Evolutionary conservation across 2,888 invertebrate species (phyloP).

Genomic region (Keiferia lycopersicella): DNA sequence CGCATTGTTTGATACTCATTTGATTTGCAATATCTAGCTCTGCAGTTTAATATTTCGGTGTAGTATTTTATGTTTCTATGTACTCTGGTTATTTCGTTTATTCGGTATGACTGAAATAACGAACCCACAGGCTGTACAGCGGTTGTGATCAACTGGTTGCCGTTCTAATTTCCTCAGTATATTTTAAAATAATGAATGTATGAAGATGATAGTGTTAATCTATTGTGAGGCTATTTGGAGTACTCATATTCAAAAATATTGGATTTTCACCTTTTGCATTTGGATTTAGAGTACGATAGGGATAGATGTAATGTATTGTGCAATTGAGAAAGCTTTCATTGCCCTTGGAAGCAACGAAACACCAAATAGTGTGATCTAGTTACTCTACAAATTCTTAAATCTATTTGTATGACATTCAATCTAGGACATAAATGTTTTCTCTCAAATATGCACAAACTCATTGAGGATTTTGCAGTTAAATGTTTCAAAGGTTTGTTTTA

Average conservation of each 20-base stretch:
- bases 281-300: slow-evolving; percentile 56
- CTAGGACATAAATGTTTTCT: slow-evolving; percentile 66
- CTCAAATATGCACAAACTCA: slow-evolving; percentile 80
- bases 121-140: too few relatives aligned
- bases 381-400: slow-evolving; percentile 59
- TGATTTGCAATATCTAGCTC: neutral
- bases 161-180: neutral
- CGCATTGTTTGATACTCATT: neutral
- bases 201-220: neutral
- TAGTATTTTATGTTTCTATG: too few relatives aligned
- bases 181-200: too few relatives aligned
- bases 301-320: slow-evolving; percentile 49
- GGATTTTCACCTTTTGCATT: slow-evolving; percentile 65
- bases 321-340: slow-evolving; percentile 48
- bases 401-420: slow-evolving; percentile 67
- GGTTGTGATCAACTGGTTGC: neutral
- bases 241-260: slow-evolving; percentile 42
- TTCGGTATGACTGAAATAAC: too few relatives aligned
- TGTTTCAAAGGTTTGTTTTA: slow-evolving; percentile 77
- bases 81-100: too few relatives aligned
- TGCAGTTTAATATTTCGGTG: too few relatives aligned
- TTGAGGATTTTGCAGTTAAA: slow-evolving; percentile 71
- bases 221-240: neutral
- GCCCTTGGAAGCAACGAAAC: slow-evolving; percentile 54
- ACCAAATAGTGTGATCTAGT: slow-evolving; percentile 67